A percentile compares a stretch with the other conserved stretches of the same genome.
These are phyloP conservation scores for Sturmia bella DNA, from an alignment of 2,888 invertebrate genomes.

Conservation along the genomic window DNA sequence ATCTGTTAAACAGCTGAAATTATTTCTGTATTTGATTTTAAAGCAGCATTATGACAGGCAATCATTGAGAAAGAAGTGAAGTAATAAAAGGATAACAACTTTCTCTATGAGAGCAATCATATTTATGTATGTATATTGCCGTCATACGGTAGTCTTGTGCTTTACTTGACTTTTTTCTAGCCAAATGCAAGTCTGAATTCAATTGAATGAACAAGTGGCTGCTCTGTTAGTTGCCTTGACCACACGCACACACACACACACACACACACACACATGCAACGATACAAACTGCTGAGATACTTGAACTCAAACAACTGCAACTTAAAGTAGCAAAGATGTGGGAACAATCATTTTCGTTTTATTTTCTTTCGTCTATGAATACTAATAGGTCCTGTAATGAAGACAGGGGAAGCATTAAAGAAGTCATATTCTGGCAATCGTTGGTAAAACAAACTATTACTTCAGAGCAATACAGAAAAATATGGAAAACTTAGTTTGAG, in stretches of 20 bases:
- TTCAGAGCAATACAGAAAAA: too few species aligned
- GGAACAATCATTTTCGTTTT: not conserved
- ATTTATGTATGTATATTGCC: conserved; percentile 12
- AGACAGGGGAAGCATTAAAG: not conserved
- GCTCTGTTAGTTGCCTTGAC: conserved; percentile 43
- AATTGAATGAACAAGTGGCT: conserved; percentile 57
- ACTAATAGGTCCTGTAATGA: not conserved
- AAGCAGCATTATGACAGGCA: not conserved
- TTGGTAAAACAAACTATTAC: too few species aligned
- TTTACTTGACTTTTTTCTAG: conserved; percentile 14
- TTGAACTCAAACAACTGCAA: conserved; percentile 5
- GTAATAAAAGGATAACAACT: not conserved
- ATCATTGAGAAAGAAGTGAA: conserved; percentile 1
- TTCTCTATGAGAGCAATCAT: not conserved
- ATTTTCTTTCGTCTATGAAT: not conserved
- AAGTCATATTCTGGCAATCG: not conserved
- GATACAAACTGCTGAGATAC: not conserved
- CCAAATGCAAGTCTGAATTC: conserved; percentile 36
- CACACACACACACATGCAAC: conserved; percentile 1
- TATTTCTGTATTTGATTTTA: not conserved
- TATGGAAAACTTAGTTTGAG: too few species aligned
- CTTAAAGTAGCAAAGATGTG: not conserved
- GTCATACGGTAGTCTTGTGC: conserved; percentile 14
- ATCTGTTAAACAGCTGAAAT: not conserved
- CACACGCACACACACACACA: conserved; percentile 22